These are phyloP conservation scores for Xestia xanthographa DNA, from an alignment of 2,888 invertebrate species.

Conservation along the genomic window DNA sequence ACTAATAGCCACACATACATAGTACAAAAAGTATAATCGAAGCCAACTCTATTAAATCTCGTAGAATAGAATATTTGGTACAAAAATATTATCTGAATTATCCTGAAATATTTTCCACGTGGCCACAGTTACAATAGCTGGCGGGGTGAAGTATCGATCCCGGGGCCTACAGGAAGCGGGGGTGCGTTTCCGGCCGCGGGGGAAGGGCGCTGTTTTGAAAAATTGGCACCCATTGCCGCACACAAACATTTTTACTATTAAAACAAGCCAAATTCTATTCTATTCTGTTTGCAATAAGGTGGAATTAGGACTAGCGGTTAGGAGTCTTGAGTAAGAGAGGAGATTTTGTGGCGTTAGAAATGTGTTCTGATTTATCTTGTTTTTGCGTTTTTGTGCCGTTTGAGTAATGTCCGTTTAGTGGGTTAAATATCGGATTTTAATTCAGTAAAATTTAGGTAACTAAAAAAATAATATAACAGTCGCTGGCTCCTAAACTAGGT, in stretches of 20 bases:
- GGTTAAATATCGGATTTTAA: conserved; percentile 49
- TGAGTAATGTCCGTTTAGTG: conserved; percentile 49
- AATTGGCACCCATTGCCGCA: conserved; percentile 87
- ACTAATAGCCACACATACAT: neutral
- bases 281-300: conserved; percentile 68
- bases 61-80: neutral
- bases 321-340: conserved; percentile 65
- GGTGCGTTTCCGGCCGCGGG: conserved; percentile 83
- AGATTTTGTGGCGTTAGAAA: conserved; percentile 73
- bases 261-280: conserved; percentile 73
- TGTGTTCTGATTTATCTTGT: conserved; percentile 76
- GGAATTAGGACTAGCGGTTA: conserved; percentile 32
- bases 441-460: conserved; percentile 10
- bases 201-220: conserved; percentile 87
- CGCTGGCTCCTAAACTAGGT: conserved; percentile 10
- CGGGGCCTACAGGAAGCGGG: conserved; percentile 86
- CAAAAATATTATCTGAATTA: conserved; percentile 52
- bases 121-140: conserved; percentile 80
- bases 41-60: neutral
- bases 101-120: conserved; percentile 72
- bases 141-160: conserved; percentile 87
- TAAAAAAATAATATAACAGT: neutral
- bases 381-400: conserved; percentile 68
- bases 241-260: conserved; percentile 74
- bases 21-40: neutral